Conservation (phyloP, 2,113 vertebrate genomes). For the Gadus macrocephalus region DNA sequence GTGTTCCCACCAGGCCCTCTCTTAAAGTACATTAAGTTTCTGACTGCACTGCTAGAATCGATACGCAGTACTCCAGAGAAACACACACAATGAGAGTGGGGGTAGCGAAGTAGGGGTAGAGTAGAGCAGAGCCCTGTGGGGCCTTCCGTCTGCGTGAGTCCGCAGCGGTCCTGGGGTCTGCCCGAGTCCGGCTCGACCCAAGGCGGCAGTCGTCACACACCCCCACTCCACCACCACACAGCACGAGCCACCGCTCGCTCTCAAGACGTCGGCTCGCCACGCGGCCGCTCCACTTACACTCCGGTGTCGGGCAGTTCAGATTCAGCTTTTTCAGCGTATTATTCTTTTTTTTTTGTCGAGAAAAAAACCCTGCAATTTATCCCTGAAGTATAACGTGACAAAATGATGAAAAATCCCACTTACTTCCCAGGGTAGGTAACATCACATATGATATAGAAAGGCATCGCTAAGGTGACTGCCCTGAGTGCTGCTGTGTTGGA, state of each 20-base stretch:
- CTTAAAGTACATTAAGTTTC: not conserved
- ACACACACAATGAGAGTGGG: not conserved
- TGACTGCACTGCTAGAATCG: not conserved
- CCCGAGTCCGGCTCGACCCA: constrained; percentile 84
- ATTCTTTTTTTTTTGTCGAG: not conserved
- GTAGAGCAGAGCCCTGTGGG: not conserved
- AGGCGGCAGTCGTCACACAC: constrained; percentile 82
- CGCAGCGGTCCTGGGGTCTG: constrained; percentile 75
- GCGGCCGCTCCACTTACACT: constrained; percentile 89
- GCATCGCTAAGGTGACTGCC: too few species aligned
- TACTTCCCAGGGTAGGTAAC: not conserved
- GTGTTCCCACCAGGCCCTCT: too few species aligned
- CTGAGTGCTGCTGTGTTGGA: constrained; percentile 30
- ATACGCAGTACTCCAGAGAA: not conserved
- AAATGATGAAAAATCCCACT: not conserved
- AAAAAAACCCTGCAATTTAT: not conserved
- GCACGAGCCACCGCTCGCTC: constrained; percentile 75
- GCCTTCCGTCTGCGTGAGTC: constrained; percentile 87
- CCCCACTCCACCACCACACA: constrained; percentile 82
- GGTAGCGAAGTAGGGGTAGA: not conserved
- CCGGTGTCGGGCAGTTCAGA: constrained; percentile 54
- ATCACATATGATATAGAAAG: not conserved
- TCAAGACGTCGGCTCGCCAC: constrained; percentile 87
- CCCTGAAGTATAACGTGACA: not conserved
- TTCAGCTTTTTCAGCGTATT: not conserved